These are phyloP conservation scores for Neuroterus valhalla DNA, from an alignment of 1,140 invertebrate species.

Conservation along the genomic window DNA sequence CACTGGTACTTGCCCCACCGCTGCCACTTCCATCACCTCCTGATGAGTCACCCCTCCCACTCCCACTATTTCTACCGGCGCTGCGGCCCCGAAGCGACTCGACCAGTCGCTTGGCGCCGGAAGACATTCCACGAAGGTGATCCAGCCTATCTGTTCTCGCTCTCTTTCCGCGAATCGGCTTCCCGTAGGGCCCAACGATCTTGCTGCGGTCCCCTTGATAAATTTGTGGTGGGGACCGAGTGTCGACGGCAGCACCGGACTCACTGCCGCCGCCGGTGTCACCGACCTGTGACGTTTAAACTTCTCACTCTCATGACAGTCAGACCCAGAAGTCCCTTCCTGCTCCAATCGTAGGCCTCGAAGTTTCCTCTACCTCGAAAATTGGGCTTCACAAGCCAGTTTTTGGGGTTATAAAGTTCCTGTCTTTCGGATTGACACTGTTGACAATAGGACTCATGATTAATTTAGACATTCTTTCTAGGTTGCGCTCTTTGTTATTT, in stretches of 20 bases:
- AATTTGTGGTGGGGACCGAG: not conserved
- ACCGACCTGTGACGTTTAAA: conserved; percentile 42
- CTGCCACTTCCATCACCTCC: conserved; percentile 64
- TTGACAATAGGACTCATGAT: not conserved
- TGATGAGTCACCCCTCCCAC: conserved; percentile 69
- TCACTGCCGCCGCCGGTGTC: conserved; percentile 51
- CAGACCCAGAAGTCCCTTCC: conserved; percentile 2
- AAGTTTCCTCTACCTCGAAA: not conserved
- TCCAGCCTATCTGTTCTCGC: conserved; percentile 67
- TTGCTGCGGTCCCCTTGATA: conserved; percentile 19
- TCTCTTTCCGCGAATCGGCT: conserved; percentile 30
- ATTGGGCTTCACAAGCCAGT: not conserved
- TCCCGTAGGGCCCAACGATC: not conserved
- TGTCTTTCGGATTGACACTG: not conserved
- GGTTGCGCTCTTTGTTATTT: not conserved
- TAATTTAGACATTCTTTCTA: not conserved
- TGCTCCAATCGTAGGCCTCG: not conserved
- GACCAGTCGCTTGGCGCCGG: conserved; percentile 82
- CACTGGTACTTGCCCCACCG: conserved; percentile 73
- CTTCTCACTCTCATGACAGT: conserved; percentile 44
- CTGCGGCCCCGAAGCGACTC: conserved; percentile 79
- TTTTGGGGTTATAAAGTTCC: not conserved
- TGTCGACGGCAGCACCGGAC: conserved; percentile 44
- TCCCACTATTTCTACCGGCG: conserved; percentile 64
- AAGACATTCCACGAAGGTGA: conserved; percentile 75